Evolutionary conservation across 2,888 invertebrate genomes (phyloP).

Genomic region (Lymantria dispar): DNA sequence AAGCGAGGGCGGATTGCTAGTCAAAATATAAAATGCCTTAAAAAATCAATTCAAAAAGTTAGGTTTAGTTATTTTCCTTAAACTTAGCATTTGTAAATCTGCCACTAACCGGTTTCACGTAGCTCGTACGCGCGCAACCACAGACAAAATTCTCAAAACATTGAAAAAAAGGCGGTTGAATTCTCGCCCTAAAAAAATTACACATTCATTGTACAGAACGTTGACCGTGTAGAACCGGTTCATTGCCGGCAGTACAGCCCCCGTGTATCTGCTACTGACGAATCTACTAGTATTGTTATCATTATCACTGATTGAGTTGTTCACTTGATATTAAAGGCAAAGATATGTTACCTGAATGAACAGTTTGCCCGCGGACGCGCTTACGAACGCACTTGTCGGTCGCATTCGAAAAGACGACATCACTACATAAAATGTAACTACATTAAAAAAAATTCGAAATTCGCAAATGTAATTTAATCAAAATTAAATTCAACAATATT

Average conservation of each 20-base stretch:
- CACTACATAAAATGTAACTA: conserved; percentile 49
- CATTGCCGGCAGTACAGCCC: conserved; percentile 22
- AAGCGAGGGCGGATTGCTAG: no score
- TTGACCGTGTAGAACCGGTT: conserved; percentile 54
- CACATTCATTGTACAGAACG: conserved; percentile 33
- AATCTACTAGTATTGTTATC: conserved; percentile 43
- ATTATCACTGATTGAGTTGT: conserved; percentile 67
- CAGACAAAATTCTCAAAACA: conserved; percentile 7
- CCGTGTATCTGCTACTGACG: conserved; percentile 25
- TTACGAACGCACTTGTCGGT: conserved; percentile 42
- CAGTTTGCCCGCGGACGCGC: conserved; percentile 52
- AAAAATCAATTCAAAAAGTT: not conserved
- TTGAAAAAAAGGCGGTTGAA: conserved; percentile 16
- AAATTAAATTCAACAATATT: conserved; percentile 32
- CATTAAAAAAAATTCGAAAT: conserved; percentile 35
- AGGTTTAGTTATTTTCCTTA: not conserved
- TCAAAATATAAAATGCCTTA: no score
- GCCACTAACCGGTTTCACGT: not conserved
- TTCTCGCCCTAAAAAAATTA: conserved; percentile 23
- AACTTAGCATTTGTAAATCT: not conserved
- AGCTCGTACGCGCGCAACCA: not conserved
- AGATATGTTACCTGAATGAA: conserved; percentile 42
- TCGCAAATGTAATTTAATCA: conserved; percentile 40
- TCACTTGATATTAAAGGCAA: conserved; percentile 63
- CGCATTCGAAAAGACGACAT: conserved; percentile 29